Evolutionary conservation across 2,888 invertebrate genomes (phyloP).

Genomic region (Biston betularia): DNA sequence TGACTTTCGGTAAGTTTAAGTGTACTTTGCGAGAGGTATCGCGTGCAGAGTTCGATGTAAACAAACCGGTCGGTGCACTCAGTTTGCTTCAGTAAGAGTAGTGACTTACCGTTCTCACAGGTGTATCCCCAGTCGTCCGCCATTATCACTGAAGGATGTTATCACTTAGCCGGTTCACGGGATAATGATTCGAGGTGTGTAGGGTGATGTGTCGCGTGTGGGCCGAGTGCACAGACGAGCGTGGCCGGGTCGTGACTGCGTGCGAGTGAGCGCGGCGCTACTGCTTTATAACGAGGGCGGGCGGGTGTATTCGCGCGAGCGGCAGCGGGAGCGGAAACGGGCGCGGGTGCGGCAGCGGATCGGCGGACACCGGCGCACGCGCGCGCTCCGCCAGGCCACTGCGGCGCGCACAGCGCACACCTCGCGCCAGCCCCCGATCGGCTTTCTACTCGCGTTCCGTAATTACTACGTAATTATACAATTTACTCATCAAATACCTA

Average conservation of each 20-base stretch:
- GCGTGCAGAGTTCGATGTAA: slow-evolving; percentile 77
- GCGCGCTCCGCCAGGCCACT: slow-evolving; percentile 51
- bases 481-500: slow-evolving; percentile 58
- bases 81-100: slow-evolving; percentile 34
- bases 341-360: slow-evolving; percentile 50
- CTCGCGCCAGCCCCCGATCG: slow-evolving; percentile 49
- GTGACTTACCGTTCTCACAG: slow-evolving; percentile 85
- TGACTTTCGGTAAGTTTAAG: slow-evolving; percentile 55
- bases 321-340: slow-evolving; percentile 55
- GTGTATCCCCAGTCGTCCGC: slow-evolving; percentile 87
- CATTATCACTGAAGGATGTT: slow-evolving; percentile 67
- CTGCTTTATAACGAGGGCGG: slow-evolving; percentile 73
- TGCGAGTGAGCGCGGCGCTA: slow-evolving; percentile 71
- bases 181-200: slow-evolving; percentile 39
- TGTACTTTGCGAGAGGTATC: slow-evolving; percentile 66
- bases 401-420: slow-evolving; percentile 63
- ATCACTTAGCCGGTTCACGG: slow-evolving; percentile 52
- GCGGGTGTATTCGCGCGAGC: slow-evolving; percentile 54
- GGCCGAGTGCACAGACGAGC: slow-evolving; percentile 71
- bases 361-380: slow-evolving; percentile 49
- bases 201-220: slow-evolving; percentile 60
- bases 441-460: slow-evolving; percentile 68
- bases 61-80: slow-evolving; percentile 76
- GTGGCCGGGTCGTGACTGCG: slow-evolving; percentile 78
- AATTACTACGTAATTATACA: slow-evolving; percentile 71